Conservation (phyloP, 2,888 invertebrate species). For the Apotomis turbidana region DNA sequence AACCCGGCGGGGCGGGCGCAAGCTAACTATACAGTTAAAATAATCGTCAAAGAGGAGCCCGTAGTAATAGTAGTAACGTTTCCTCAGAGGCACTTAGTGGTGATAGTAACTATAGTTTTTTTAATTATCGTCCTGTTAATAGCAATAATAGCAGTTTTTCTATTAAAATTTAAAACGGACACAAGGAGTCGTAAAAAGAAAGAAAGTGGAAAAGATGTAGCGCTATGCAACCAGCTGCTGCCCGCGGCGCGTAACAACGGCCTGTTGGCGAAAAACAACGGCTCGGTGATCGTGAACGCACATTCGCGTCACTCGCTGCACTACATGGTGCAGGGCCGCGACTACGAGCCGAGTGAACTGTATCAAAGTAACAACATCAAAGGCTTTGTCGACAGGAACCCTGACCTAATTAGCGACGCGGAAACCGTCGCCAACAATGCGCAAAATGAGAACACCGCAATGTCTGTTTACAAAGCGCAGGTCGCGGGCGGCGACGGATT, state of each 20-base stretch:
- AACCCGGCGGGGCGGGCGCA: conserved; percentile 92
- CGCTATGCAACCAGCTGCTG: conserved; percentile 83
- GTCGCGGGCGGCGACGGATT: conserved; percentile 67
- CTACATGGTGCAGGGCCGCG: conserved; percentile 78
- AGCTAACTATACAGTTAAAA: conserved; percentile 91
- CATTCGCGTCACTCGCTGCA: conserved; percentile 84
- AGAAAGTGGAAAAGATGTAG: conserved; percentile 85
- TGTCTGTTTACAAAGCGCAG: conserved; percentile 77
- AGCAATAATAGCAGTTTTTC: conserved; percentile 86
- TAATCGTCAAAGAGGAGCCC: conserved; percentile 89
- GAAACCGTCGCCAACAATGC: conserved; percentile 84
- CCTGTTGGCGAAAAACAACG: conserved; percentile 82
- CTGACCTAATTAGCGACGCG: conserved; percentile 91
- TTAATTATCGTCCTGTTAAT: conserved; percentile 86
- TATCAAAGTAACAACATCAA: conserved; percentile 79
- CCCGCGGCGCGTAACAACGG: conserved; percentile 76
- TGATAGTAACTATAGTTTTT: conserved; percentile 87
- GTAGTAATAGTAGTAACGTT: conserved; percentile 87
- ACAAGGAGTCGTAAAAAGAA: conserved; percentile 81
- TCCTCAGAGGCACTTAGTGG: conserved; percentile 88
- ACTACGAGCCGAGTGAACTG: conserved; percentile 83
- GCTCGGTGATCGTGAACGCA: conserved; percentile 80
- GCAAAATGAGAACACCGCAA: conserved; percentile 74
- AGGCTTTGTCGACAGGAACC: conserved; percentile 87
- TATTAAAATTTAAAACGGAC: conserved; percentile 82